Conservation (phyloP, 2,113 vertebrate genomes). For the Dermatemys mawii region DNA sequence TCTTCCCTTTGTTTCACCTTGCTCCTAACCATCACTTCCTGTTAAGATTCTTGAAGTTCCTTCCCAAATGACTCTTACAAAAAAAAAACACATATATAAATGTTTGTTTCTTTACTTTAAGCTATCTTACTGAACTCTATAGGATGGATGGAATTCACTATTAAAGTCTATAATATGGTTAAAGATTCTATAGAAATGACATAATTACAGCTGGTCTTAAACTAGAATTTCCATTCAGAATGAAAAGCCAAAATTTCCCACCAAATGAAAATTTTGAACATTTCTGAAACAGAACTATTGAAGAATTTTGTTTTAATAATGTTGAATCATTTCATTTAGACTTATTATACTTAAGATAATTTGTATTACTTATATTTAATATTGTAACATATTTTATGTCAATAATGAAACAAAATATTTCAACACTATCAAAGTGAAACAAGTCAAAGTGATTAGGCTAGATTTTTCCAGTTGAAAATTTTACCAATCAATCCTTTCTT, state of each 20-base stretch:
- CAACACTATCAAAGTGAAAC: background rate
- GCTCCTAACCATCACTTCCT: background rate
- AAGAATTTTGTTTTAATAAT: background rate
- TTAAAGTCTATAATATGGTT: background rate
- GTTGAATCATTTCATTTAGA: background rate
- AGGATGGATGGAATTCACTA: background rate
- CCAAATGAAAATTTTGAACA: background rate
- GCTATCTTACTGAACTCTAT: background rate
- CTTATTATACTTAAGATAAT: background rate
- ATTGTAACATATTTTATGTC: too few species aligned
- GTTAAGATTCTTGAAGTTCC: background rate
- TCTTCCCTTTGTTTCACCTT: background rate
- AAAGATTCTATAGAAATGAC: background rate
- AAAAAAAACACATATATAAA: background rate
- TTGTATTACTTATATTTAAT: too few species aligned
- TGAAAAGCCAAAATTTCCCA: too few species aligned
- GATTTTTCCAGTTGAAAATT: background rate
- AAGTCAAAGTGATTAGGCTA: background rate
- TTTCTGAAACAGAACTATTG: too few species aligned
- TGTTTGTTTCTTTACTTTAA: background rate
- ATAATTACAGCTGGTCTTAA: background rate
- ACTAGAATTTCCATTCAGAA: background rate
- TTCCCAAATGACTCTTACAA: background rate
- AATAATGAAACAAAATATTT: background rate
- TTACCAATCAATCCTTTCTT: background rate